Conservation (phyloP, 2,888 invertebrate species). For the Drosophila acutilabella region DNA sequence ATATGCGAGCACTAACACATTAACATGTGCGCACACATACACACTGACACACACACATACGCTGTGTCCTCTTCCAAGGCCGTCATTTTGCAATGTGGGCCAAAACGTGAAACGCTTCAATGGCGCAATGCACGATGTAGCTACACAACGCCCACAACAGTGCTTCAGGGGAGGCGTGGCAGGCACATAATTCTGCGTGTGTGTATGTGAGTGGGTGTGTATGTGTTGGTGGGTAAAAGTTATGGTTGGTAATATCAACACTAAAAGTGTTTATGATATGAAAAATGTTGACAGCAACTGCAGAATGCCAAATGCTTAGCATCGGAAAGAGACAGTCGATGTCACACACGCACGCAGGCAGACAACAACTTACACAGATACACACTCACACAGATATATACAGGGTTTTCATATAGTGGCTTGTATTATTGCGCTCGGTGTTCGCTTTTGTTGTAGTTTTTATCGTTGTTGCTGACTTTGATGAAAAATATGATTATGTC, state of each 20-base stretch:
- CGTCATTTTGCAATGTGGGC: conserved; percentile 36
- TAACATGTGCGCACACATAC: not conserved
- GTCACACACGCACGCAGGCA: conserved; percentile 15
- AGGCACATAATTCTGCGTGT: conserved; percentile 2
- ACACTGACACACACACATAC: conserved; percentile 5
- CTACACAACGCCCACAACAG: conserved; percentile 31
- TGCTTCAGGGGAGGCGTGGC: conserved; percentile 35
- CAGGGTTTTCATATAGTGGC: conserved; percentile 45
- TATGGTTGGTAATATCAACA: conserved; percentile 81
- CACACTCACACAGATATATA: conserved; percentile 11
- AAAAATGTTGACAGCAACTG: conserved; percentile 81
- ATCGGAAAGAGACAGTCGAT: conserved; percentile 39
- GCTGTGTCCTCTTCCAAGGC: conserved; percentile 38
- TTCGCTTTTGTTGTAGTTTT: conserved; percentile 65
- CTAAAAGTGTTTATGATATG: conserved; percentile 80
- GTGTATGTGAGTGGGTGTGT: conserved; percentile 31
- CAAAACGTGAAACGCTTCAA: conserved; percentile 42
- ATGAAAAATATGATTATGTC: conserved; percentile 80
- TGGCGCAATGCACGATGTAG: conserved; percentile 11
- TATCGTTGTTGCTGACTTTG: conserved; percentile 73
- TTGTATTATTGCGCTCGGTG: conserved; percentile 57
- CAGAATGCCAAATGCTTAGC: conserved; percentile 67
- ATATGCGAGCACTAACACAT: conserved; percentile 19
- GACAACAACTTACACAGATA: not conserved
- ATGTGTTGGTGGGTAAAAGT: conserved; percentile 61